phyloP scores from a whole-genome alignment of 2,113 vertebrate genomes.

The Psettodes erumei region DNA sequence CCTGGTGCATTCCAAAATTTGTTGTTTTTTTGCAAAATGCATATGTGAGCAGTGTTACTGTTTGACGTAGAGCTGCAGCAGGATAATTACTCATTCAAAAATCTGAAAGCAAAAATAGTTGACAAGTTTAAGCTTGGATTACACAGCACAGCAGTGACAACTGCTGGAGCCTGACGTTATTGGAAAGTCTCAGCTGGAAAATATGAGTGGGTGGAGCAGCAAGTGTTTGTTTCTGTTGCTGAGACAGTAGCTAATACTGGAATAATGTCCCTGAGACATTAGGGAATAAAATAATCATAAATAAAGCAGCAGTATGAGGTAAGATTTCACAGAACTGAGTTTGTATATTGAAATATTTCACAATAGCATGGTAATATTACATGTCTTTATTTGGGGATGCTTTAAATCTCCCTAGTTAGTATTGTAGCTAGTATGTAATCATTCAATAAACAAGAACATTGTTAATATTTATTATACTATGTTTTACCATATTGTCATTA shows the following conservation, averaged over 20 bases:
- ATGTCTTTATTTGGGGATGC: background rate
- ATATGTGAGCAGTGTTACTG: background rate
- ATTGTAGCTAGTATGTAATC: background rate
- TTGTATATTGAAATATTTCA: too few species aligned
- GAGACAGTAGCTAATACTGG: background rate
- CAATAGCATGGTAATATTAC: background rate
- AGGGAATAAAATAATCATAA: background rate
- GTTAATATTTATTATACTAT: background rate
- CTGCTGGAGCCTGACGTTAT: constrained; percentile 8
- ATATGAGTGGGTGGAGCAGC: constrained; percentile 3
- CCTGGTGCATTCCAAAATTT: background rate
- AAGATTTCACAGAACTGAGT: background rate
- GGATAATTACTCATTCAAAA: background rate
- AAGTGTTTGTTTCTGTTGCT: background rate
- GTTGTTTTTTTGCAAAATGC: background rate
- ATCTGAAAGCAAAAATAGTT: constrained; percentile 11
- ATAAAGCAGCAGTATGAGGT: background rate
- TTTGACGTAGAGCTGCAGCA: background rate
- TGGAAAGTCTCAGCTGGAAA: constrained; percentile 21
- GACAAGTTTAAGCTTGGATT: constrained; percentile 33
- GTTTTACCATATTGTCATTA: background rate
- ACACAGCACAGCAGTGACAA: background rate
- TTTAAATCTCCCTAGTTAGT: background rate
- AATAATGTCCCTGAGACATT: background rate
- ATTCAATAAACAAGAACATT: background rate